Evolutionary conservation across 2,797 vertebrate species (phyloP), one percentile per base, ranked within the genome.

Genomic region (Periparus ater): DNA sequence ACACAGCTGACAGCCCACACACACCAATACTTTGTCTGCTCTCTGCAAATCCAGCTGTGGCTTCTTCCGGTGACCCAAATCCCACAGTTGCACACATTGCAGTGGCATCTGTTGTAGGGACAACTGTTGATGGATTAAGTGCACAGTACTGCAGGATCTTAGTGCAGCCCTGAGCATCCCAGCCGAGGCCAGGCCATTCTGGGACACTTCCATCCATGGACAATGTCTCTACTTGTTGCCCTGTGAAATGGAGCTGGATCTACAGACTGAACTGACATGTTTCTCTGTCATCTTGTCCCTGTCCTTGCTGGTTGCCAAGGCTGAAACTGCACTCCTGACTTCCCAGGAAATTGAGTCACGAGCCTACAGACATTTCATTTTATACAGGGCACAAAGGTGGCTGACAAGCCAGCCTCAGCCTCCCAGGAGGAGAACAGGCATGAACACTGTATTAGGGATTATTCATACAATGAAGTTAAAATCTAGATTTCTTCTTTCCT

Each of bases 11-110:
- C 80, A 86, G 75, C 67, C 48, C 71, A 13, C 6, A 13, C 55
- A 50, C 61, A 62, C 50, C 74, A 86, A 1, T 34, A 20, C 57
- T 71, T 61, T 71, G 36, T 47, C 70, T 75, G 61, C 67, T 79
- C 38, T 88, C 73, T 67, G 83, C 63, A 93, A 88, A 94, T 79
- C 91, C 91, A 95, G 91, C 95, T 79, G 83, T 58, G 73, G 17
- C 74, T 95, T 90, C 89, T 93, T 91, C 83, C 94, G 76, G 67
- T 96, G 92, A 94, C 94, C 93, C 96, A 91, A 76, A 96, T 95
- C 88, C 80, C 88, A 71, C 76, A 54, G 67, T 2, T 51, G 45
- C 66, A 82, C 66, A 82, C 48, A 53, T 14, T 23, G 29, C 67
- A 67, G 67, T 47, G 60, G 77, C 91, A 90, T 91, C 79, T 88